Evolutionary conservation across 2,113 vertebrate genomes (phyloP).

Genomic region (Morone chrysops): DNA sequence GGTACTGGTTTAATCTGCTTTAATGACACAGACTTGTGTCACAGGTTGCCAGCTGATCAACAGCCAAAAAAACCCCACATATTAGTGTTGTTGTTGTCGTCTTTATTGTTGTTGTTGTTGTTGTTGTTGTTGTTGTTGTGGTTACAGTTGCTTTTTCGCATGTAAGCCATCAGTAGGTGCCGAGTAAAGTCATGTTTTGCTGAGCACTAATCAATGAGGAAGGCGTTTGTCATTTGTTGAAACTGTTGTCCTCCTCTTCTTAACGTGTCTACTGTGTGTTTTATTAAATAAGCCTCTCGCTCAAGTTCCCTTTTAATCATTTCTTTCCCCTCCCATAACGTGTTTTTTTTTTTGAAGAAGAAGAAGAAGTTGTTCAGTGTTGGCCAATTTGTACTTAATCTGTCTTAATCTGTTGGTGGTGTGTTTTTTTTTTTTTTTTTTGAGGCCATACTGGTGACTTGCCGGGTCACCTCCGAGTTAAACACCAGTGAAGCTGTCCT

Average conservation of each 20-base stretch:
- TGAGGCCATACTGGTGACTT: conserved; percentile 4
- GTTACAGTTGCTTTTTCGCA: too few relatives aligned
- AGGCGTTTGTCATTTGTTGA: conserved; percentile 3
- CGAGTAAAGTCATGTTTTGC: background rate
- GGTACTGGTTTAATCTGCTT: background rate
- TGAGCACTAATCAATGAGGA: background rate
- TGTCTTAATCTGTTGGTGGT: background rate
- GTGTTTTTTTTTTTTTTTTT: conserved; percentile 21
- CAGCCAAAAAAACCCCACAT: background rate
- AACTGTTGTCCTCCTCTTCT: conserved; percentile 11
- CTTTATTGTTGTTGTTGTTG: background rate
- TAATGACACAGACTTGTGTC: background rate
- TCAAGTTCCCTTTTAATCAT: conserved; percentile 29
- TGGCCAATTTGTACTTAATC: conserved; percentile 5
- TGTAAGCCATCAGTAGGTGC: too few relatives aligned
- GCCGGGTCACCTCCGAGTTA: too few relatives aligned
- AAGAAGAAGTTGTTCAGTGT: conserved; percentile 49
- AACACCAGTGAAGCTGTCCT: background rate
- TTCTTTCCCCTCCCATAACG: background rate
- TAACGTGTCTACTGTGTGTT: conserved; percentile 15
- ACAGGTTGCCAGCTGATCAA: background rate
- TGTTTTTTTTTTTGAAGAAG: background rate
- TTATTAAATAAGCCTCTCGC: conserved; percentile 7
- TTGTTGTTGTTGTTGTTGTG: too few relatives aligned
- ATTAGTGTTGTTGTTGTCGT: too few relatives aligned